Base-by-base conservation (phyloP, 2,113 vertebrate genomes). In the Nerophis ophidion region DNA sequence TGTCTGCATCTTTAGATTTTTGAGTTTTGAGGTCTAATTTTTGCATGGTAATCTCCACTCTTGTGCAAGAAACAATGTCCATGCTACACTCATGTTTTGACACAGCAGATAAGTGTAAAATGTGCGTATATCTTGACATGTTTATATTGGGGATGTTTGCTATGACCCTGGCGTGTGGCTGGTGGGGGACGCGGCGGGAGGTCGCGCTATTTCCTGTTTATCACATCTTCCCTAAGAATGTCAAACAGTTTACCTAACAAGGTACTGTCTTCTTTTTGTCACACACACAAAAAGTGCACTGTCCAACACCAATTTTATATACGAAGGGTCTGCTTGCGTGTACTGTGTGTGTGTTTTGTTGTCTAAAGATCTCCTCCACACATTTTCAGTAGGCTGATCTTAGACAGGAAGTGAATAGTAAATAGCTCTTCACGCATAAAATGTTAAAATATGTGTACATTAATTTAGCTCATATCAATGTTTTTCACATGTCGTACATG, bases 191-290 rank as follows among this genome's bases (percentile, higher is more conserved):
- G 76, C 61, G 56, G 80, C 65, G 78, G 77, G 77, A 79, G 80
- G 83, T 82, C 77, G 52, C 55, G 0, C 47, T 60, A 65, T 60
- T 86, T 87, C 87, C 87, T 89, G 88, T 89, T 90, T 88, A 88
- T 82, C 80, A 72, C 78, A 77, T 88, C 76, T 61, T 82, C 80
- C 73, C 75, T 44, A 54, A 75, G 74, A 71, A 84, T 82, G 81
- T 90, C 86, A 86, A 88, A 88, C 84, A 85, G 77, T 88, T 90
- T 87, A 85, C 77, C 84, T 84, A 87, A 87, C 77, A 80, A 82
- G 85, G 85, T 84, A 65, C 76, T 70, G 71, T 80, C 82, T 76
- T 79, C 71, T 56, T 47, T 79, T 74, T 71, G 63, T 71, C 77
- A 50, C 51, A 56, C 40, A 46, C 26, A 57, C 57, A 50, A 65